A percentile compares a stretch with the other conserved stretches of the same genome.
Evolutionary conservation across 2,888 invertebrate genomes (phyloP).

Genomic region (Drosophila nr. perissopoda): DNA sequence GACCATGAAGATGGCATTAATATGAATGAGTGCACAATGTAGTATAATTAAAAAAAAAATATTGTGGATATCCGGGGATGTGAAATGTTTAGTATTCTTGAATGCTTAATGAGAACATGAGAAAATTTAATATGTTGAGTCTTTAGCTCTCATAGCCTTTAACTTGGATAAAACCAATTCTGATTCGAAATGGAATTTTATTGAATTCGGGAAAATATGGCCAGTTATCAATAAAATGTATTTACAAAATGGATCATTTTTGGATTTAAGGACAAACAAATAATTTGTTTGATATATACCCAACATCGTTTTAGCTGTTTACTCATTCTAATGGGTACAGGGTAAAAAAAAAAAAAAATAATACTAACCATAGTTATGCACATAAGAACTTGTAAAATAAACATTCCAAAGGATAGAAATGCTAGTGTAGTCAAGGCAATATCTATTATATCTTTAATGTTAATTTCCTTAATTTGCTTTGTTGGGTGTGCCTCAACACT

Average conservation of each 20-base stretch:
- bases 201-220: not conserved
- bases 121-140: too few species aligned
- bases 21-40: too few species aligned
- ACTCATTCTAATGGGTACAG: not conserved
- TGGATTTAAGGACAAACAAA: not conserved
- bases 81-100: not conserved
- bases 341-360: not conserved
- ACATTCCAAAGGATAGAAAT: conserved; percentile 92
- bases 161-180: too few species aligned
- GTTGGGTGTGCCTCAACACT: conserved; percentile 30
- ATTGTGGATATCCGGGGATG: not conserved
- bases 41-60: too few species aligned
- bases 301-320: not conserved
- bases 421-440: conserved; percentile 93
- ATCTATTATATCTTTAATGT: conserved; percentile 90
- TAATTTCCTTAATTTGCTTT: conserved; percentile 86
- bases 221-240: not conserved
- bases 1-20: too few species aligned
- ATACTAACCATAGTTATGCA: conserved; percentile 87
- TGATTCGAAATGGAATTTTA: too few species aligned
- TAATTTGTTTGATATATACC: not conserved
- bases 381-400: conserved; percentile 92
- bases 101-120: too few species aligned
- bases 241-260: not conserved
- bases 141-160: too few species aligned